phyloP scores from a whole-genome alignment of 2,888 invertebrate genomes.

The Drosophila kokeensis region DNA sequence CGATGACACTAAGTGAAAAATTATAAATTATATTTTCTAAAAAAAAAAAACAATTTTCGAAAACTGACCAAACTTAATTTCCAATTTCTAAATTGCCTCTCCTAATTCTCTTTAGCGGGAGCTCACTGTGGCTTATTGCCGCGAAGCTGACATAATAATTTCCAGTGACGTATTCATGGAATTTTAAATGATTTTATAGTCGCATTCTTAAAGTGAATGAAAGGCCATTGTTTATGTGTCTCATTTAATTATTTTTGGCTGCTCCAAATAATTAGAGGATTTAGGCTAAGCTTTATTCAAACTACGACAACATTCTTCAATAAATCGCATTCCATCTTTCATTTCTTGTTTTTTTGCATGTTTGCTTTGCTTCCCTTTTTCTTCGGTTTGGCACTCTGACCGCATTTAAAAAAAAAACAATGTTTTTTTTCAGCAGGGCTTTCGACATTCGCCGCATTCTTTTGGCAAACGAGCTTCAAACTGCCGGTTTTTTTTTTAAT shows the following conservation, averaged over 20 bases:
- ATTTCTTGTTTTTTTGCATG: neutral
- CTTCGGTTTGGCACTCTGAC: constrained; percentile 49
- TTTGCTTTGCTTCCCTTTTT: constrained; percentile 10
- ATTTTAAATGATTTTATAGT: neutral
- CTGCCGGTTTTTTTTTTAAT: constrained; percentile 45
- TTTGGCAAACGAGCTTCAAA: constrained; percentile 37
- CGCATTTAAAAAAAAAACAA: constrained; percentile 41
- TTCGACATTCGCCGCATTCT: constrained; percentile 63
- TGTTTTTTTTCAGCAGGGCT: constrained; percentile 21
- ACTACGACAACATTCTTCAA: constrained; percentile 3
- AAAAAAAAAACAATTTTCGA: neutral
- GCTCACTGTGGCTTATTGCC: neutral
- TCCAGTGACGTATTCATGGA: neutral
- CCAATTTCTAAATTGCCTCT: neutral
- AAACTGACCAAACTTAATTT: neutral
- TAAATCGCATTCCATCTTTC: constrained; percentile 1
- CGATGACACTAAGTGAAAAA: neutral
- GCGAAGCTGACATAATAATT: neutral
- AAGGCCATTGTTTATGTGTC: neutral
- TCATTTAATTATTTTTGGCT: neutral
- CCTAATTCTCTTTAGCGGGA: neutral
- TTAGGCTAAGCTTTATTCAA: neutral
- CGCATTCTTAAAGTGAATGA: neutral
- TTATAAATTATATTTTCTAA: neutral
- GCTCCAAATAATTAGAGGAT: neutral